phyloP scores from a whole-genome alignment of 2,113 vertebrate species.

The Vicugna pacos region DNA sequence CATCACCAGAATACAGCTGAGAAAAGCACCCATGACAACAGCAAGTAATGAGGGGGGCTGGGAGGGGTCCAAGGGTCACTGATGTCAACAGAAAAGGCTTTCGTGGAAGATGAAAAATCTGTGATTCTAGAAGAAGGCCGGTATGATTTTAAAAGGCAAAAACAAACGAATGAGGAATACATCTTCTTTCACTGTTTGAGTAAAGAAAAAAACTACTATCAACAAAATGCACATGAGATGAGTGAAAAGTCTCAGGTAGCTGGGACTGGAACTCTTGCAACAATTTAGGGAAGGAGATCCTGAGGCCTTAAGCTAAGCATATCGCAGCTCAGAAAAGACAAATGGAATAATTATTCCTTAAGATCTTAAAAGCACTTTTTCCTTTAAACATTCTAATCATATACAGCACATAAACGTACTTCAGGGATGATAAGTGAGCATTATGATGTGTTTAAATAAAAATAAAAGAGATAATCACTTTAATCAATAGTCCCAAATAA shows the following conservation, averaged over 20 bases:
- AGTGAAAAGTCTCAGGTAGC: not conserved
- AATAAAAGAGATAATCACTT: not conserved
- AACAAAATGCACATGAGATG: not conserved
- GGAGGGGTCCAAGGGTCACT: not conserved
- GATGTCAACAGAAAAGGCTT: not conserved
- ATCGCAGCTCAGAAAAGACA: not conserved
- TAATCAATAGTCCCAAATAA: constrained; percentile 35
- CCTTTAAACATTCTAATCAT: constrained; percentile 50
- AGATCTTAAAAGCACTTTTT: constrained; percentile 44
- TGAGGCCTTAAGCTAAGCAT: not conserved
- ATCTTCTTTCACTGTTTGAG: not conserved
- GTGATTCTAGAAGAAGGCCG: not conserved
- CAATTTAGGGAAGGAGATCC: constrained; percentile 4
- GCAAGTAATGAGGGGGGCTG: not conserved
- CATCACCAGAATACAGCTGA: not conserved
- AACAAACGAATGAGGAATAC: not conserved
- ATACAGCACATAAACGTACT: not conserved
- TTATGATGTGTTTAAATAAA: constrained; percentile 52
- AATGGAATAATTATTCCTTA: constrained; percentile 11
- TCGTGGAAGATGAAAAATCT: not conserved
- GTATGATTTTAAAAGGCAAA: constrained; percentile 29
- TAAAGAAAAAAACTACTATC: constrained; percentile 25
- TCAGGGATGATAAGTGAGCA: constrained; percentile 52
- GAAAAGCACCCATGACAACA: not conserved
- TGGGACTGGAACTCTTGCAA: not conserved